Conservation (phyloP, 1,140 invertebrate genomes). For the Drosophila orena region DNA sequence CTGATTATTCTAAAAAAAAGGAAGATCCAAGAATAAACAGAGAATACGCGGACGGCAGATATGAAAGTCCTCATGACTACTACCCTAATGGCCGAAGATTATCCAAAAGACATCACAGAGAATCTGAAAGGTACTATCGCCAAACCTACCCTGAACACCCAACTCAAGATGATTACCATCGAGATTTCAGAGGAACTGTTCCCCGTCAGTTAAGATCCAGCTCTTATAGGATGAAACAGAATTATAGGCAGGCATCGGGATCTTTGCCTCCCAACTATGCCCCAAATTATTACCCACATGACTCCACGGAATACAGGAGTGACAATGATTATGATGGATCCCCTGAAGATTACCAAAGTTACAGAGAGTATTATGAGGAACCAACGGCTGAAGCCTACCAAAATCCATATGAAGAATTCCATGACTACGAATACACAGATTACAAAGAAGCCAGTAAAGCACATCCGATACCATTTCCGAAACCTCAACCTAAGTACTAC, state of each 20-base stretch:
- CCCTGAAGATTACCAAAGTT: background rate
- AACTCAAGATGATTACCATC: background rate
- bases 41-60: background rate
- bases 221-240: too few species aligned
- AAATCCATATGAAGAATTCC: background rate
- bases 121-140: background rate
- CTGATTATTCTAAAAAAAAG: background rate
- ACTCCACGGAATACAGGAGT: background rate
- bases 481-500: background rate
- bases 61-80: background rate
- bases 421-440: background rate
- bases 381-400: background rate
- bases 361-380: background rate
- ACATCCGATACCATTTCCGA: background rate
- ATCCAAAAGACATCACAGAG: too few species aligned
- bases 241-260: slow-evolving; percentile 10
- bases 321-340: background rate
- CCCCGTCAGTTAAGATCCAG: background rate
- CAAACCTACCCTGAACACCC: background rate
- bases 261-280: slow-evolving; percentile 8
- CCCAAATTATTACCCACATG: background rate
- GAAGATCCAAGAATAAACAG: background rate
- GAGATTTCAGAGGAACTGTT: background rate
- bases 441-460: background rate
- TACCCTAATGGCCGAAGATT: too few species aligned